Evolutionary conservation across 2,888 invertebrate genomes (phyloP), one percentile per base, ranked within the genome.

Genomic region (Orthosia incerta): DNA sequence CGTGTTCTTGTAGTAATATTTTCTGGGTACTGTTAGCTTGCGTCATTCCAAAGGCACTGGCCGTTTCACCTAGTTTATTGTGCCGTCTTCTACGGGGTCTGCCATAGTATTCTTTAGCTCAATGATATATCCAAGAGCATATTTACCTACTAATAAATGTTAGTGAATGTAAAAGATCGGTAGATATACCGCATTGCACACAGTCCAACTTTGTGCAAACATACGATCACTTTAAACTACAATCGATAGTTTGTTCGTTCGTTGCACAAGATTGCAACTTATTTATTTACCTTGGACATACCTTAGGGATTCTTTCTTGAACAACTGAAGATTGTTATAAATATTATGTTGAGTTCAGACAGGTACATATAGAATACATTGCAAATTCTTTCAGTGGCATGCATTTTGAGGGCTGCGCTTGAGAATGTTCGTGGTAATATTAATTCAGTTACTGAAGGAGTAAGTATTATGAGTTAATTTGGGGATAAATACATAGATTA

Each of bases 251-350:
- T 56, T 51, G 45, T 70, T 56, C 46, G 61, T 53, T 53, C 59
- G 70, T 73, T 71, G 81, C 71, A 63, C 74, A 67, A 74, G 71
- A 77, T 71, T 74, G 77, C 78, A 74, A 82, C 67, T 79, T 82
- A 82, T 60, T 79, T 79, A 82, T 79, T 82, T 76, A 79, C 16
- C 23, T 48, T n/a, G 15, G 63, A 31, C 20, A 15, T 48, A 60
- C 82, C 77, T 60, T 64, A 53, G 79, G 82, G 82, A 77, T 63
- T 11, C 20, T 53, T 68, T 11, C 31, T 61, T 4, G 11, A 62
- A 13, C 26, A 45, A 26, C 50, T 71, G 62, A 64, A 78, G 51
- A 80, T 56, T 51, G 64, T 69, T 75, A 61, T 80, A 67, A 51
- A 75, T 64, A 65, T 65, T 80, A 56, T 12, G 15, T 51, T n/a